Evolutionary conservation across 2,888 invertebrate species (phyloP).

Genomic region (Saturnia japonica): DNA sequence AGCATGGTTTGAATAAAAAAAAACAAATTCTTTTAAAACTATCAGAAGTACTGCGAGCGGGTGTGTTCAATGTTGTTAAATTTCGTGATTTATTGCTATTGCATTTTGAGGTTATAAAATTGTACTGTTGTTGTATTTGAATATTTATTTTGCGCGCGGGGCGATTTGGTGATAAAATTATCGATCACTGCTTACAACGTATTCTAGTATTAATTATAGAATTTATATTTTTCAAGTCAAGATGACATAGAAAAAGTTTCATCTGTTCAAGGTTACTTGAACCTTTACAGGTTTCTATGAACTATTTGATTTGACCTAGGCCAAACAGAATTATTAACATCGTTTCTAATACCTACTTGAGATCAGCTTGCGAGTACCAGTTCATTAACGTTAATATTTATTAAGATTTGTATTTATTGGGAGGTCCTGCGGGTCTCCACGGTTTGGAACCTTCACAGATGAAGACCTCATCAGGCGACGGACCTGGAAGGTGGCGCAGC

Average conservation of each 20-base stretch:
- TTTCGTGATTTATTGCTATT: conserved; percentile 27
- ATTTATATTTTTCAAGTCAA: background rate
- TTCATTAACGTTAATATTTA: no score
- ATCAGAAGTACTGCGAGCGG: conserved; percentile 30
- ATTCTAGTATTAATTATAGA: background rate
- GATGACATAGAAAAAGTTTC: background rate
- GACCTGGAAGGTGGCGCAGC: no score
- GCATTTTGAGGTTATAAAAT: conserved; percentile 18
- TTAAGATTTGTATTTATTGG: no score
- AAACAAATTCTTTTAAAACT: conserved; percentile 42
- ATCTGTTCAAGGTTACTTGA: no score
- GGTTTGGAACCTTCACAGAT: no score
- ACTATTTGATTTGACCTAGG: background rate
- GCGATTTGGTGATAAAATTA: conserved; percentile 5
- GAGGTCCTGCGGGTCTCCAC: no score
- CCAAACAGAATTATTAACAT: background rate
- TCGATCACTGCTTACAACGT: background rate
- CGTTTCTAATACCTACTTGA: background rate
- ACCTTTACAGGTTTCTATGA: background rate
- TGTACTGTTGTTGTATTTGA: background rate
- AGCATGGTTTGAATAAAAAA: conserved; percentile 37
- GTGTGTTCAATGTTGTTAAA: conserved; percentile 30
- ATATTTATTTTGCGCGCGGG: background rate
- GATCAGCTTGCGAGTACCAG: background rate
- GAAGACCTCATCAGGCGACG: no score